Conservation (phyloP, 2,797 vertebrate genomes). For the Chloroceryle amazona region DNA sequence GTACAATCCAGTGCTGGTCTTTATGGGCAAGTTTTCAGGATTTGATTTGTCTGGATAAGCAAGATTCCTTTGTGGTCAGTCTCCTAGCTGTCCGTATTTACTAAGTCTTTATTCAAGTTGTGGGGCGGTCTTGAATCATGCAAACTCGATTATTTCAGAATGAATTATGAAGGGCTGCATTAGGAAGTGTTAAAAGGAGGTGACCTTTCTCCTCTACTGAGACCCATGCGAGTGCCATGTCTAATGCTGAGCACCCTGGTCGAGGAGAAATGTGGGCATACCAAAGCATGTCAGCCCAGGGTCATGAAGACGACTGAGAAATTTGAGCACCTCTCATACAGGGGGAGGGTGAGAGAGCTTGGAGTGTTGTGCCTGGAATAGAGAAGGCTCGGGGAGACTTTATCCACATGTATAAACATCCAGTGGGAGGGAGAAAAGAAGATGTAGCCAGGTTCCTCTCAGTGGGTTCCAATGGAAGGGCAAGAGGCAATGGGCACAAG, state of each 20-base stretch:
- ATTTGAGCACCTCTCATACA: background rate
- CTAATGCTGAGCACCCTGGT: background rate
- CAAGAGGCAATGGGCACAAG: background rate
- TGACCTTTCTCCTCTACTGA: background rate
- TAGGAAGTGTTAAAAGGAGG: background rate
- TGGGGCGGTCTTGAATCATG: background rate
- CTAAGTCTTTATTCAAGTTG: background rate
- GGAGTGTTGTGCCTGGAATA: background rate
- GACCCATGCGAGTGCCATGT: background rate
- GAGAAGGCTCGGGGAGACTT: background rate
- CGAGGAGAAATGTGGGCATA: background rate
- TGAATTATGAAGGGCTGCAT: background rate
- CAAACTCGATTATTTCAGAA: background rate
- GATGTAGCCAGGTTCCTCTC: background rate
- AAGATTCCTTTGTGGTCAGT: background rate
- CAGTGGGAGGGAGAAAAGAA: background rate
- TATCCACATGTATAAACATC: background rate
- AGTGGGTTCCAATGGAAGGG: background rate
- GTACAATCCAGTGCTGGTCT: background rate
- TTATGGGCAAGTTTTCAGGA: background rate
- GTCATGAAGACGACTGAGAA: background rate
- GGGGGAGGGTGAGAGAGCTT: background rate
- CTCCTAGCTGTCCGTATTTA: background rate
- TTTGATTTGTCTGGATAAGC: background rate
- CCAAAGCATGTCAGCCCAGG: background rate